phyloP scores from a whole-genome alignment of 2,888 invertebrate genomes.

The Acleris emargana region DNA sequence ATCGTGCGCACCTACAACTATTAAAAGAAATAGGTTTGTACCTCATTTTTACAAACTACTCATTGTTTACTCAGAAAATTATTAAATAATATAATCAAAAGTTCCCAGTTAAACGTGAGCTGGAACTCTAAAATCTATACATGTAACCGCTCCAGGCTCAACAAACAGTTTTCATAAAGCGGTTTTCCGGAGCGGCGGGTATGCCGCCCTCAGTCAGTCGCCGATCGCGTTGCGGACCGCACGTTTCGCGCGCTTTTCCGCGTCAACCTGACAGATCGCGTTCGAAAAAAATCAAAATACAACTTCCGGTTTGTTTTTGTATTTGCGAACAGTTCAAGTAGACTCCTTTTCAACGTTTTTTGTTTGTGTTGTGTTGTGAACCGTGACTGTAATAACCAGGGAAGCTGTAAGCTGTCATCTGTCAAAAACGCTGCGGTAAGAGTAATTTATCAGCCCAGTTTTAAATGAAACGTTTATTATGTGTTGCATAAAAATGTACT shows the following conservation, averaged over 20 bases:
- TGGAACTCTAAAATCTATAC: conserved; percentile 30
- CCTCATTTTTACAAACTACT: not conserved
- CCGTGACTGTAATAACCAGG: conserved; percentile 48
- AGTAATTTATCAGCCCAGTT: conserved; percentile 51
- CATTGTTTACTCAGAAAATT: not conserved
- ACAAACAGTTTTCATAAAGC: conserved; percentile 43
- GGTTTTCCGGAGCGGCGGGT: conserved; percentile 48
- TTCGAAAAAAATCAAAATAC: conserved; percentile 19
- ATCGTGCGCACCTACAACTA: too few species aligned
- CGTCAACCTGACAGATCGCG: conserved; percentile 52
- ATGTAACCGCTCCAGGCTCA: conserved; percentile 32
- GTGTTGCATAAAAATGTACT: conserved; percentile 27
- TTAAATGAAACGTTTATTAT: conserved; percentile 41
- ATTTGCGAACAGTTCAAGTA: conserved; percentile 20
- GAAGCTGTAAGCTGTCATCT: conserved; percentile 60
- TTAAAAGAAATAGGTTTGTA: too few species aligned
- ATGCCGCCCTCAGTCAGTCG: conserved; percentile 61
- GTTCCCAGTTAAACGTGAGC: conserved; percentile 8
- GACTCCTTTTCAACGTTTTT: conserved; percentile 37
- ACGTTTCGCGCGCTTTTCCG: conserved; percentile 50
- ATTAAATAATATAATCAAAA: not conserved
- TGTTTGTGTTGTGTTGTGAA: conserved; percentile 57
- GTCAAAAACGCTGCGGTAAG: conserved; percentile 74
- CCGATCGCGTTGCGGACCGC: conserved; percentile 48
- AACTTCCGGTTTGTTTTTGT: not conserved